Conservation (phyloP, 2,888 invertebrate genomes). For the Caenorhabditis sp. region DNA sequence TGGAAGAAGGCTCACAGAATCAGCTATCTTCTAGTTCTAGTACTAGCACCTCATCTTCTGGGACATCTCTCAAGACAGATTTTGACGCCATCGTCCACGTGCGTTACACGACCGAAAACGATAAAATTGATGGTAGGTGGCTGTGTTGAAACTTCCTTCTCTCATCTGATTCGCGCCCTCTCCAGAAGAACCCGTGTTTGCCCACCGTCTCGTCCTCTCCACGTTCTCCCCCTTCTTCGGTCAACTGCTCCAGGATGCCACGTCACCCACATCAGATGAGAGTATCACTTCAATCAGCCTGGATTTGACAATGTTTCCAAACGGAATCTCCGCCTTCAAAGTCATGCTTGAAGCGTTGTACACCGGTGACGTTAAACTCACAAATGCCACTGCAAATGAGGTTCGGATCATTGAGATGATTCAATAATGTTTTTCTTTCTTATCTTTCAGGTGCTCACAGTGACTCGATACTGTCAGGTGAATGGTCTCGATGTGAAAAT, state of each 20-base stretch:
- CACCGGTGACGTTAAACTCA: conserved; percentile 66
- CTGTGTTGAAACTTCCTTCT: background rate
- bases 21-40: conserved; percentile 7
- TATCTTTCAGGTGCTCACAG: conserved; percentile 43
- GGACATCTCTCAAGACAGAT: conserved; percentile 17
- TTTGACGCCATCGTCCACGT: conserved; percentile 46
- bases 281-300: conserved; percentile 45
- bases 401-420: conserved; percentile 35
- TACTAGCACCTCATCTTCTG: background rate
- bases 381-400: conserved; percentile 49
- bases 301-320: conserved; percentile 61
- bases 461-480: conserved; percentile 44
- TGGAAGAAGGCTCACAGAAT: conserved; percentile 16
- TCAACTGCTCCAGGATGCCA: conserved; percentile 62
- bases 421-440: background rate
- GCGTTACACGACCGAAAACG: conserved; percentile 18
- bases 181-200: conserved; percentile 72
- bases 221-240: conserved; percentile 70
- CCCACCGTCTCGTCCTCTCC: conserved; percentile 72
- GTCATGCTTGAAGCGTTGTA: conserved; percentile 65
- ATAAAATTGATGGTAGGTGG: conserved; percentile 49
- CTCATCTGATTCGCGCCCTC: background rate
- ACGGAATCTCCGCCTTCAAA: conserved; percentile 66
- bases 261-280: conserved; percentile 32
- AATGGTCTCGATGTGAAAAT: conserved; percentile 44